phyloP scores from a whole-genome alignment of 2,113 vertebrate genomes.

The Ceyx margarethae region DNA sequence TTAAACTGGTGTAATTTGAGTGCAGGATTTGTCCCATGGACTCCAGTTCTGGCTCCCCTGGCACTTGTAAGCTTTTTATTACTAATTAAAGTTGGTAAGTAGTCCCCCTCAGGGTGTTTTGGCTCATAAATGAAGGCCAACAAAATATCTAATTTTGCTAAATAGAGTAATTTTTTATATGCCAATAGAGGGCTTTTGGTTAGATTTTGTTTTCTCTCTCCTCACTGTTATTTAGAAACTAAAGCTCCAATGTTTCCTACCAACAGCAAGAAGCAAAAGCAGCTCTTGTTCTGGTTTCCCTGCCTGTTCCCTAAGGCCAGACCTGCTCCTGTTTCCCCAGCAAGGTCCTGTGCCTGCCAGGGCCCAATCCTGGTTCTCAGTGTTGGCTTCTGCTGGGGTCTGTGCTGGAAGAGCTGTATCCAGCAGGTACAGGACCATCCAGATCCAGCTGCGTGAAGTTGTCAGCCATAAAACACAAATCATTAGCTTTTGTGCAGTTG shows the following conservation, averaged over 20 bases:
- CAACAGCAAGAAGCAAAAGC: background rate
- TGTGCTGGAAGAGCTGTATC: background rate
- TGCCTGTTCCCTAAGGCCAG: background rate
- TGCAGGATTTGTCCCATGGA: conserved; percentile 6
- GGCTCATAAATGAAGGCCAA: conserved; percentile 65
- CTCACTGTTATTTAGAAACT: background rate
- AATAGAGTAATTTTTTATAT: conserved; percentile 64
- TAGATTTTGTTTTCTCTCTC: conserved; percentile 42
- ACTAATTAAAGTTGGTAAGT: conserved; percentile 68
- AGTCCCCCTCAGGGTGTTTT: conserved; percentile 63
- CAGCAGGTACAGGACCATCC: background rate
- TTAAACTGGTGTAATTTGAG: conserved; percentile 9
- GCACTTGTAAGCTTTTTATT: conserved; percentile 63
- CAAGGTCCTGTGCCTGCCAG: background rate
- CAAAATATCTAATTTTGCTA: conserved; percentile 68
- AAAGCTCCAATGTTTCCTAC: conserved; percentile 22
- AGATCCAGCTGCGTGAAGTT: background rate
- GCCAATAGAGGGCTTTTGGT: conserved; percentile 58
- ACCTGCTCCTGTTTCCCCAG: background rate
- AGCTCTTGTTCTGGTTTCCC: background rate
- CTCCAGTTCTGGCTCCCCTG: conserved; percentile 37
- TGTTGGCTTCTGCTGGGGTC: background rate
- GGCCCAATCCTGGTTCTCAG: background rate
- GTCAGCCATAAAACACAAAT: background rate
- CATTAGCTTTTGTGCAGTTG: background rate